phyloP scores from a whole-genome alignment of 2,113 vertebrate species.

The Paedocypris sp. region DNA sequence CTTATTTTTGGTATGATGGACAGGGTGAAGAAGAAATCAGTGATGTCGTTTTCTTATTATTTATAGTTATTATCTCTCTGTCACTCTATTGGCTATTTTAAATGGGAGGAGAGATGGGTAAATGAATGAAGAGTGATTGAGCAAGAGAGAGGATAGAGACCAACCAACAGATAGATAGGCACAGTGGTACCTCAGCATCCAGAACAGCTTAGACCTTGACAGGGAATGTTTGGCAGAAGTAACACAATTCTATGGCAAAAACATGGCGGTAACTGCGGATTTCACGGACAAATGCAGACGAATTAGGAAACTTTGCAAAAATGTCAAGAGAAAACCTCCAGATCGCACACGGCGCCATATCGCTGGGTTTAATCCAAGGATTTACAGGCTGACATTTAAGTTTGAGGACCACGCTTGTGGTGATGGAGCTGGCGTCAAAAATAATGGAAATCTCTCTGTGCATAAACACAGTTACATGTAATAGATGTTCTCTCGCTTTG shows the following conservation, averaged over 20 bases:
- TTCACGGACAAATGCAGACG: neutral
- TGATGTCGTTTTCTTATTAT: too few species aligned
- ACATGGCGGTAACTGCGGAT: neutral
- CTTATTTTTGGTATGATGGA: too few species aligned
- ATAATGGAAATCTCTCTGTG: neutral
- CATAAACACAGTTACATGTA: neutral
- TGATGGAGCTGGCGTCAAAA: neutral
- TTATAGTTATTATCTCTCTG: too few species aligned
- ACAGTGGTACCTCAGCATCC: too few species aligned
- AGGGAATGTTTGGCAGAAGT: neutral
- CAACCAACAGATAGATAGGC: too few species aligned
- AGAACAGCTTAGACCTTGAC: neutral
- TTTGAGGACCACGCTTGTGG: neutral
- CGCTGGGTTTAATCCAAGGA: conserved; percentile 18
- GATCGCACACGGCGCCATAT: neutral
- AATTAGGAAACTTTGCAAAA: neutral
- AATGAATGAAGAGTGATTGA: too few species aligned
- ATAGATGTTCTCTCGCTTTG: neutral
- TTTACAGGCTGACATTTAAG: conserved; percentile 23
- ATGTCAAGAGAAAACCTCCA: conserved; percentile 3
- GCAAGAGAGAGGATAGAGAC: too few species aligned
- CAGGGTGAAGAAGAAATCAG: too few species aligned
- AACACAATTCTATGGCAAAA: neutral
- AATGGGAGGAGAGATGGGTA: too few species aligned
- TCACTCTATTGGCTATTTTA: too few species aligned